Evolutionary conservation across 2,113 vertebrate genomes (phyloP).

Genomic region (Tretioscincus oriximinensis): DNA sequence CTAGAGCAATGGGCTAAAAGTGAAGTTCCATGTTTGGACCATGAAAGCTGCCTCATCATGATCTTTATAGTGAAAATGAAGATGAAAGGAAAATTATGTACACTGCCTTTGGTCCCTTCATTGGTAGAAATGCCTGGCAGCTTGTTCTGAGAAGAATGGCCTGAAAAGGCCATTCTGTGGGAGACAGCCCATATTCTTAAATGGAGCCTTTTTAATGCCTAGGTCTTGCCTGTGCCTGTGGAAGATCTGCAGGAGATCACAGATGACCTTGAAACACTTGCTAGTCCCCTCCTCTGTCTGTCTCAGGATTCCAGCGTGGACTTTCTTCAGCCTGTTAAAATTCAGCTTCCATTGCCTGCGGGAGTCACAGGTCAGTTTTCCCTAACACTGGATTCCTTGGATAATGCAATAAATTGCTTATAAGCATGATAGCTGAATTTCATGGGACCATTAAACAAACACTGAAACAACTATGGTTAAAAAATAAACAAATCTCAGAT

Average conservation of each 20-base stretch:
- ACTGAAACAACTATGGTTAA: background rate
- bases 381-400: background rate
- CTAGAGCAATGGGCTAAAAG: too few relatives aligned
- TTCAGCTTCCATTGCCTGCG: slow-evolving; percentile 88
- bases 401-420: background rate
- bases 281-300: slow-evolving; percentile 86
- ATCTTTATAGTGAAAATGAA: too few relatives aligned
- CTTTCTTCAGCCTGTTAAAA: slow-evolving; percentile 87
- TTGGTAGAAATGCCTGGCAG: too few relatives aligned
- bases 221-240: slow-evolving; percentile 82
- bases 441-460: background rate
- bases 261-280: slow-evolving; percentile 68
- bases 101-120: too few relatives aligned
- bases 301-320: slow-evolving; percentile 76
- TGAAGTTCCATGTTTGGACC: too few relatives aligned
- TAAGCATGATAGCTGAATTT: background rate
- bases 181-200: background rate
- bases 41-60: too few relatives aligned
- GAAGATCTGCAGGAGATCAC: slow-evolving; percentile 76
- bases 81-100: too few relatives aligned
- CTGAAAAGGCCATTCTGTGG: background rate
- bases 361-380: slow-evolving; percentile 84
- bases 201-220: background rate
- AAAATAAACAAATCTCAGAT: too few relatives aligned
- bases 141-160: background rate